These are phyloP conservation scores for Lycaon pictus DNA, from an alignment of 2,113 vertebrate species.

Conservation along the genomic window DNA sequence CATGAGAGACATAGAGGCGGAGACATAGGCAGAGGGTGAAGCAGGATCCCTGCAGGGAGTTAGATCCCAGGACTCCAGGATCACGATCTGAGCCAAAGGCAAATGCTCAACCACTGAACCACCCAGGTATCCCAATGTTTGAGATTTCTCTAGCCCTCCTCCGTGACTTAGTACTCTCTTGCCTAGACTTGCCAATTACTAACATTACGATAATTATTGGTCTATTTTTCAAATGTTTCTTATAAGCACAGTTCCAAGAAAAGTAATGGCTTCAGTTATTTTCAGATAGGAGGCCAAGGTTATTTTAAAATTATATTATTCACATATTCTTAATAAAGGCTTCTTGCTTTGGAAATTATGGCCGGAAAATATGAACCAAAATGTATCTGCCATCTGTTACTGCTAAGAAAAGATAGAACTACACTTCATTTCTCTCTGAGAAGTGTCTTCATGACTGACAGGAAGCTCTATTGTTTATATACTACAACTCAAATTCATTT, in stretches of 20 bases:
- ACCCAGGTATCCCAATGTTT: not conserved
- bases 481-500: conserved; percentile 20
- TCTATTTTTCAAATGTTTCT: not conserved
- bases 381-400: not conserved
- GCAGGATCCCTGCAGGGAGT: too few species aligned
- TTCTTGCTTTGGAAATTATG: conserved; percentile 47
- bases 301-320: not conserved
- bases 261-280: not conserved
- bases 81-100: too few species aligned
- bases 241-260: not conserved
- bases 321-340: not conserved
- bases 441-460: not conserved
- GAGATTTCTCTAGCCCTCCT: not conserved
- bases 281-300: not conserved
- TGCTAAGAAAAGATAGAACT: not conserved
- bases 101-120: too few species aligned
- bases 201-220: not conserved
- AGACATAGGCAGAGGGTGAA: too few species aligned
- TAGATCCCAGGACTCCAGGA: too few species aligned
- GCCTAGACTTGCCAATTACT: not conserved
- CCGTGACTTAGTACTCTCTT: not conserved
- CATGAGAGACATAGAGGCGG: too few species aligned
- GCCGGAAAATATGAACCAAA: not conserved
- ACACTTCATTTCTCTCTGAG: conserved; percentile 53
- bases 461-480: conserved; percentile 3